Evolutionary conservation across 2,113 vertebrate species (phyloP).

Genomic region (Emydocephalus ijimae): DNA sequence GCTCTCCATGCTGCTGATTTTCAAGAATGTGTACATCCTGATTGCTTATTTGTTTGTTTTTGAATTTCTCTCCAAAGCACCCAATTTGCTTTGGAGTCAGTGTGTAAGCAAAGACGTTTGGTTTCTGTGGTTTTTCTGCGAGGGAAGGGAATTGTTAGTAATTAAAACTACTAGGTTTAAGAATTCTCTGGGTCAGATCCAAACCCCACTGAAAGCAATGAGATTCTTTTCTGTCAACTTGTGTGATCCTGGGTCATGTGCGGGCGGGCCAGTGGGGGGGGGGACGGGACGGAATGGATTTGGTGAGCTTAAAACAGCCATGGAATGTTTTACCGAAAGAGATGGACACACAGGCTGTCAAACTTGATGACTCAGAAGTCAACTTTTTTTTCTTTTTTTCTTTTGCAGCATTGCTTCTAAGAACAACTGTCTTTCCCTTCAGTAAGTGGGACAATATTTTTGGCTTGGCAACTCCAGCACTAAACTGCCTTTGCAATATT

Average conservation of each 20-base stretch:
- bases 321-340: not conserved
- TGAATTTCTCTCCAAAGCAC: not conserved
- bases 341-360: constrained; percentile 42
- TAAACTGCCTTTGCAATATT: constrained; percentile 46
- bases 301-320: not conserved
- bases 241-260: not conserved
- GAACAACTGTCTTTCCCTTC: constrained; percentile 47
- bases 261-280: fast-evolving
- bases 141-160: constrained; percentile 13
- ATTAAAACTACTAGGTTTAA: constrained; percentile 3
- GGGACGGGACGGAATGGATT: no score
- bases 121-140: constrained; percentile 1
- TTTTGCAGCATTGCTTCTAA: constrained; percentile 28
- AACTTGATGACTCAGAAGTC: constrained; percentile 50
- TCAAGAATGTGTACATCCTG: not conserved
- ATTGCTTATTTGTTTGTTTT: constrained; percentile 7
- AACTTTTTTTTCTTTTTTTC: constrained; percentile 28
- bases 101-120: not conserved
- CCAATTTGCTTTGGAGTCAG: constrained; percentile 5
- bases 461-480: constrained; percentile 35
- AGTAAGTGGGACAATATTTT: constrained; percentile 28
- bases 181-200: not conserved
- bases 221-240: constrained; percentile 3
- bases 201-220: not conserved
- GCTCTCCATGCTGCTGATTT: not conserved